A percentile compares a stretch with the other conserved stretches of the same genome.
Conservation (phyloP, 2,888 invertebrate genomes). For the Bellardia pandia region DNA sequence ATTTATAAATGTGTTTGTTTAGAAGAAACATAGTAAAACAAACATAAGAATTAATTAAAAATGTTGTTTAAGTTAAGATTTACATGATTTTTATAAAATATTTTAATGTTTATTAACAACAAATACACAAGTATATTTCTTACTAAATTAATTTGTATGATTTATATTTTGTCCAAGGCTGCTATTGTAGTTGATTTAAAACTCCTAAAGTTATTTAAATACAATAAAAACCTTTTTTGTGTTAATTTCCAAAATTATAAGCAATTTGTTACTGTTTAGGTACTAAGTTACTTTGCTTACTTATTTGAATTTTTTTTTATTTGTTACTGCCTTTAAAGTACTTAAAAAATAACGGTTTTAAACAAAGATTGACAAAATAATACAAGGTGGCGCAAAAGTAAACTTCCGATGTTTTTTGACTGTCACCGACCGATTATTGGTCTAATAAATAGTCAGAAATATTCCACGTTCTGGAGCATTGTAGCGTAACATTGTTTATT, state of each 20-base stretch:
- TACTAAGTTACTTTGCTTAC: neutral
- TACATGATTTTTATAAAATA: no score
- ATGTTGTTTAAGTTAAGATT: neutral
- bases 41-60: neutral
- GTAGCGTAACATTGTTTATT: no score
- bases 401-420: no score
- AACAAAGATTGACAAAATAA: neutral
- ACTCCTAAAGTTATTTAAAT: neutral
- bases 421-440: no score
- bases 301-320: neutral
- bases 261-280: neutral
- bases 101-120: no score
- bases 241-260: neutral
- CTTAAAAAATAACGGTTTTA: slow-evolving; percentile 42
- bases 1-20: slow-evolving; percentile 5
- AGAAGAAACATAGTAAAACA: neutral
- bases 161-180: neutral
- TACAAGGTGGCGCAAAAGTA: no score
- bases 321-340: neutral
- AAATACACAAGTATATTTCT: no score
- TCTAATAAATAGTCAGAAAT: no score
- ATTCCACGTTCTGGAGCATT: no score
- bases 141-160: no score
- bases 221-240: neutral
- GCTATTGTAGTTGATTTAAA: neutral